Base-by-base conservation (phyloP, 2,888 invertebrate genomes). In the Phalera bucephala region DNA sequence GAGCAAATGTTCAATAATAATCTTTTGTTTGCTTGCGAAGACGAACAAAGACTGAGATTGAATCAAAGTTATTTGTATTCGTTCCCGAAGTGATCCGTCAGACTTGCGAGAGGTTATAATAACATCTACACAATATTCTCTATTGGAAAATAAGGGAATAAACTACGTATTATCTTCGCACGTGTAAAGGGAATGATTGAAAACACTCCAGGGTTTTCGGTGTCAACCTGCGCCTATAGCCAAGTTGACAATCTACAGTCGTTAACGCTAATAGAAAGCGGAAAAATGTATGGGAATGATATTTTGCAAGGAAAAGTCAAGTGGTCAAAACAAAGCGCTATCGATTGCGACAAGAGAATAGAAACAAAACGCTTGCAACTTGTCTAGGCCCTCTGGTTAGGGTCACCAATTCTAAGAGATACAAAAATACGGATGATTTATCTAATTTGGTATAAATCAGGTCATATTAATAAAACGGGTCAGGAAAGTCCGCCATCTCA, bases 1-100 rank as follows among this genome's bases (percentile, higher is more conserved):
- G 32, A 52, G 40, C 40, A 43, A 49, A 51, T 45, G 41, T 43
- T 45, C 45, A 35, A 45, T 58, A 61, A 61, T 46, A 61, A 39
- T 31, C 43, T 31, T 45, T 55, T 58, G 45, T 58, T 45, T 39
- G 23, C 29, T 6, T 23, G 34, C 31, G 31, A 30, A 50, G 29
- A 38, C 30, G 40, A 36, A 45, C 38, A 43, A 34, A 26, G 37
- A 31, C 31, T 34, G 34, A 40, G 30, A 50, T 50, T 53, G 42
- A 45, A 50, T 53, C 40, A 35, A 41, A 36, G 54, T 47, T 53
- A 45, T 50, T 45, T 40, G 37, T 31, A 35, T 40, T 40, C 37
- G 29, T 37, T 46, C 37, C 20, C 26, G 1, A 19, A 11, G 11
- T 33, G 27, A 44, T 55, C 33, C 9, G 11, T 45, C 45, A 41